Base-by-base conservation (phyloP, 2,113 vertebrate genomes). In the Macquaria australasica region DNA sequence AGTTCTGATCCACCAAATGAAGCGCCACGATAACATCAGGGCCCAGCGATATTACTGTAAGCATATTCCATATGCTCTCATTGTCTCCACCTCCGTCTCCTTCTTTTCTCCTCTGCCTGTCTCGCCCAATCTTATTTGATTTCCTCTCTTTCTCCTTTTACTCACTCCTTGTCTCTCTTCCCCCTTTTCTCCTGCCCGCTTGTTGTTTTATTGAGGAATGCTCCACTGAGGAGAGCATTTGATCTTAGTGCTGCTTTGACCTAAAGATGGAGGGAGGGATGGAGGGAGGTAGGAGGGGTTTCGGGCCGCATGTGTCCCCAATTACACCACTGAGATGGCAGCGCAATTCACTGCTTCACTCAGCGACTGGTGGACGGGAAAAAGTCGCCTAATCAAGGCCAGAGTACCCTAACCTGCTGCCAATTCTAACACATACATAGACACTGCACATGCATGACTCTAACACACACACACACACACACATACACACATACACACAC, bases 271-370 rank as follows among this genome's bases (percentile, higher is more conserved):
- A 81, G 74, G 68, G 73, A 73, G 31, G 45, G 59, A 50, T 64
- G 84, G 79, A 81, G 74, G 68, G 73, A 73, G 31, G 45, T 55
- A 50, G 81, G 45, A 74, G 75, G 79, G 87, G 81, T 86, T 91
- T 89, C 83, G 75, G 85, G 88, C 78, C 80, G 85, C 95, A 96
- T 94, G 85, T 96, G 95, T 96, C 95, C 95, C 93, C 89, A 93
- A 95, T 96, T 95, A 95, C 87, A 79, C 34, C 12, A 43, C 25
- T 0, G 59, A 87, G 90, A 91, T 91, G 91, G 92, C 92, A 87
- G 93, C 69, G 87, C 84, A 91, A 91, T 93, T 91, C 93, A 86
- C 84, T 83, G 88, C 85, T 92, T 81, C 87, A 77, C 90, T 92
- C 86, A 41, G 90, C 23, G 73, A 85, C 83, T 81, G 86, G 87